These are phyloP conservation scores for Macaria liturata DNA, from an alignment of 2,888 invertebrate genomes.

Conservation along the genomic window DNA sequence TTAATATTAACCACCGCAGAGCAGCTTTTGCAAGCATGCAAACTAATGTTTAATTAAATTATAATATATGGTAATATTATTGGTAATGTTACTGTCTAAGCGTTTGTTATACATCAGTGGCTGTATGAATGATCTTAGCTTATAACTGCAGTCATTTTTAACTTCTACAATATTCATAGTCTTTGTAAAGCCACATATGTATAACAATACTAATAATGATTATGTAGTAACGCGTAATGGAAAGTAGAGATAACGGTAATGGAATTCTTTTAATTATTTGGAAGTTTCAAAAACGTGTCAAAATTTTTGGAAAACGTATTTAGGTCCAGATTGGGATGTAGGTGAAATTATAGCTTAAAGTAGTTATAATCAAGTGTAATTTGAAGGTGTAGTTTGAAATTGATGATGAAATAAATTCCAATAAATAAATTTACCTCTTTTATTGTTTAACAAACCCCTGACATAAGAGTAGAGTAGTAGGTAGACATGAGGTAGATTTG, in stretches of 20 bases:
- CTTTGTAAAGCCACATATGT: conserved; percentile 23
- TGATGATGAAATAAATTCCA: conserved; percentile 77
- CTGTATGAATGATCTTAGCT: conserved; percentile 39
- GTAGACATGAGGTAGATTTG: neutral
- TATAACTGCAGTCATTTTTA: conserved; percentile 38
- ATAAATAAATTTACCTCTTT: conserved; percentile 46
- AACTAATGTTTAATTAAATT: conserved; percentile 63
- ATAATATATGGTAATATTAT: conserved; percentile 56
- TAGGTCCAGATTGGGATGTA: conserved; percentile 69
- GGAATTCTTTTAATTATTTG: conserved; percentile 57
- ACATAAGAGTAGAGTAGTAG: neutral
- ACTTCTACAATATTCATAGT: conserved; percentile 34
- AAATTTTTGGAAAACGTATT: conserved; percentile 61
- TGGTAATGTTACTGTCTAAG: conserved; percentile 41
- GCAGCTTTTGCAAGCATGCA: conserved; percentile 78
- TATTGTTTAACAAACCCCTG: conserved; percentile 6
- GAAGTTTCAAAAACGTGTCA: conserved; percentile 77
- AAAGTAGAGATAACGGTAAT: conserved; percentile 58
- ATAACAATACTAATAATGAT: conserved; percentile 36
- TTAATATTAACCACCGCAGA: conserved; percentile 71
- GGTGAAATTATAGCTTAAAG: conserved; percentile 79
- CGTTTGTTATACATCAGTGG: conserved; percentile 51
- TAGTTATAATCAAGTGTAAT: conserved; percentile 82
- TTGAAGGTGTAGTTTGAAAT: conserved; percentile 82
- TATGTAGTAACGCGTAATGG: conserved; percentile 71